Evolutionary conservation across 2,113 vertebrate genomes (phyloP), one percentile per base, ranked within the genome.

Genomic region (Macquaria ambigua): DNA sequence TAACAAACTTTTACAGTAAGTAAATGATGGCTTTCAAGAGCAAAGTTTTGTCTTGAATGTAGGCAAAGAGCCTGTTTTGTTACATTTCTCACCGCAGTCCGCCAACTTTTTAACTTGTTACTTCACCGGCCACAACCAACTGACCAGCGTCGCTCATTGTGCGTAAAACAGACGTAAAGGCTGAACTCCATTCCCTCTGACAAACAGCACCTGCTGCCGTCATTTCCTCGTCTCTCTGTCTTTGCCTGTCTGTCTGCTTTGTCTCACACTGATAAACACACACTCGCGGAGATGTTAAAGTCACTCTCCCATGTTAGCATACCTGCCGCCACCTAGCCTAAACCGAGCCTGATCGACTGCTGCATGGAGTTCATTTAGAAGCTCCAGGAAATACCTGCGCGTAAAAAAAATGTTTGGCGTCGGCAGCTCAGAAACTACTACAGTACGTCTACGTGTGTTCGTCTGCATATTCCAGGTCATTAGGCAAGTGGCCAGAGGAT

Each of bases 241-340:
- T 72, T 9, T 39, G 77, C 52, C 31, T 37, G 77, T 56, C 31
- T 37, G 21, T 63, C 87, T 88, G 79, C 59, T 87, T 84, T 21
- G 59, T 87, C 58, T 84, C 82, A 43, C 1, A 10, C 53, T 70
- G 59, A 82, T 80, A 90, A 84, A 87, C 84, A 89, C 82, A 75
- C 75, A 75, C 74, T 84, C 43, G 58, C 18, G 21, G 34, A 81
- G 20, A 46, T 7, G 66, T 68, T 70, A 25, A 48, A 61, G 68
- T 28, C 52, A 56, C 46, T 50, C 59, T 74, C 46, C 66, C 52
- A 18, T 87, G 85, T 84, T 87, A 74, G 52, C 86, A 90, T 84
- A 80, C 71, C 82, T 74, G 50, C 83, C 15, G 6, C 39, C 14
- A 11, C 14, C 18, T 58, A 59, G 50, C 48, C 84, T 88, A 82